Conservation (phyloP, 2,797 vertebrate genomes). For the Benthosema pterotum region DNA sequence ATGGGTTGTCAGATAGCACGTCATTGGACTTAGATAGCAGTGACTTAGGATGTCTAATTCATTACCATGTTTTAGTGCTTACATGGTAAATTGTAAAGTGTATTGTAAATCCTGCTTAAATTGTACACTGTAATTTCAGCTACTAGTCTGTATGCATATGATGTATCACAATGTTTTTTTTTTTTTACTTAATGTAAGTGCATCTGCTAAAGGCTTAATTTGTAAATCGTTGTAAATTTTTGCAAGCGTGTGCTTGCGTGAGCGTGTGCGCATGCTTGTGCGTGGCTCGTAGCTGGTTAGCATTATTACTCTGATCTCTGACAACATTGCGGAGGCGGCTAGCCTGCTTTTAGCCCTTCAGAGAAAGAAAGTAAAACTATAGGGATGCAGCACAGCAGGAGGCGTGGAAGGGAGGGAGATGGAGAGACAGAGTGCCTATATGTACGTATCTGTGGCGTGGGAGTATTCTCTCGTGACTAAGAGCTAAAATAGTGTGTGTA, state of each 20-base stretch:
- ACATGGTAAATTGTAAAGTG: too few relatives aligned
- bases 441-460: not conserved
- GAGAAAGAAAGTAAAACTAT: slow-evolving; percentile 8
- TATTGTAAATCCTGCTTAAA: too few relatives aligned
- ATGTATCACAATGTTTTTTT: too few relatives aligned
- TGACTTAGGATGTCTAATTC: too few relatives aligned
- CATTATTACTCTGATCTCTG: not conserved
- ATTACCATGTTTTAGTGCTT: too few relatives aligned
- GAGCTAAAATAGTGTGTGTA: slow-evolving; percentile 20
- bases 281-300: slow-evolving; percentile 13
- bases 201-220: too few relatives aligned
- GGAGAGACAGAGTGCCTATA: not conserved
- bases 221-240: too few relatives aligned
- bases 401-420: slow-evolving; percentile 7
- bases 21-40: too few relatives aligned
- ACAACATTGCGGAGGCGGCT: slow-evolving; percentile 21
- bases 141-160: too few relatives aligned
- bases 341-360: slow-evolving; percentile 32
- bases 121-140: too few relatives aligned
- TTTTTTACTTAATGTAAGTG: too few relatives aligned
- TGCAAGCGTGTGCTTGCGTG: slow-evolving; percentile 19
- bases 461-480: slow-evolving; percentile 11
- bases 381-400: not conserved
- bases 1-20: too few relatives aligned
- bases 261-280: not conserved